These are phyloP conservation scores for Corydoras maculifer DNA, from an alignment of 2,113 vertebrate genomes.

Conservation along the genomic window DNA sequence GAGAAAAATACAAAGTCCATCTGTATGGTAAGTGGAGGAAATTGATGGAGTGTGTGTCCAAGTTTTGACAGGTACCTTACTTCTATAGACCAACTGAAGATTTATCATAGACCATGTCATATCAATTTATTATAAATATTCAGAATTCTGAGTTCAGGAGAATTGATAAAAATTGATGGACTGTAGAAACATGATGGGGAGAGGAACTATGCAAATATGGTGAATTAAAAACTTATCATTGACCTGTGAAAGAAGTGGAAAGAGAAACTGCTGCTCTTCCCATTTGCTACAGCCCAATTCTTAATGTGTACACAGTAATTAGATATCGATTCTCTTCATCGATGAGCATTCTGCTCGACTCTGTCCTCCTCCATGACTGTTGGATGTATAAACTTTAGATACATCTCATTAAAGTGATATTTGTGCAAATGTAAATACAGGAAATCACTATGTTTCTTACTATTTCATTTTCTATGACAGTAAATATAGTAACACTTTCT, in stretches of 20 bases:
- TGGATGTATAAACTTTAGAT: constrained; percentile 58
- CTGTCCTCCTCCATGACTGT: constrained; percentile 50
- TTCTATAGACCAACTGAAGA: no score
- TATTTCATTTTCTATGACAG: constrained; percentile 9
- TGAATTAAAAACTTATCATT: constrained; percentile 58
- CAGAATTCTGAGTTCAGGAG: no score
- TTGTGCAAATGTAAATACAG: constrained; percentile 32
- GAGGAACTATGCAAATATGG: constrained; percentile 60
- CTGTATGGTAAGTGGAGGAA: no score
- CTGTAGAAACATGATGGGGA: no score
- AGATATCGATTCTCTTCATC: constrained; percentile 77
- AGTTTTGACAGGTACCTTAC: no score
- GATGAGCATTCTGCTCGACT: constrained; percentile 59
- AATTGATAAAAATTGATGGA: no score
- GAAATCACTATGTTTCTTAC: constrained; percentile 11
- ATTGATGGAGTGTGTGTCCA: no score
- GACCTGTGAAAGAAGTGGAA: constrained; percentile 49
- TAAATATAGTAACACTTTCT: neutral
- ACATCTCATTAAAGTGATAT: constrained; percentile 55
- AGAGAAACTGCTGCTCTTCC: constrained; percentile 38
- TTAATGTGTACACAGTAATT: constrained; percentile 72
- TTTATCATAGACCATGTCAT: no score
- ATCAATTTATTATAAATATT: no score
- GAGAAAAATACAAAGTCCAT: no score
- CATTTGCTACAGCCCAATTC: constrained; percentile 47